A percentile compares a stretch with the other conserved stretches of the same genome.
Conservation (phyloP, 2,113 vertebrate genomes). For the Vulpes lagopus region DNA sequence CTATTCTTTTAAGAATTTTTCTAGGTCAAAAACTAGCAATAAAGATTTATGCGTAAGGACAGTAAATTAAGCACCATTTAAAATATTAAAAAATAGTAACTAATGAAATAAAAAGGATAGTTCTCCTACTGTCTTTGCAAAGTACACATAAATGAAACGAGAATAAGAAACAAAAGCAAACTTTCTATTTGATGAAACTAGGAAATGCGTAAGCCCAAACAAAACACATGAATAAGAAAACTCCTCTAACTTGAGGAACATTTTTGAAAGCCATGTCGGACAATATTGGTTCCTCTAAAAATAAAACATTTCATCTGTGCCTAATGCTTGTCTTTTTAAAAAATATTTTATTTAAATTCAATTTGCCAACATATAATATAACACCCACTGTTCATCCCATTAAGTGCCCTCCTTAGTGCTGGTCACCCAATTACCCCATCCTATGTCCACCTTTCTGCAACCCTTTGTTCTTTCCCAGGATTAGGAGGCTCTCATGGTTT, state of each 20-base stretch:
- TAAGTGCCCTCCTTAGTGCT: too few species aligned
- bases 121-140: not conserved
- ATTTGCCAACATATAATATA: too few species aligned
- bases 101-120: not conserved
- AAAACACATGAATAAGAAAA: not conserved
- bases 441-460: too few species aligned
- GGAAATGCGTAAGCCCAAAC: not conserved
- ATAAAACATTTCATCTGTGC: not conserved
- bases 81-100: not conserved
- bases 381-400: too few species aligned
- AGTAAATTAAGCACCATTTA: not conserved
- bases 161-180: not conserved
- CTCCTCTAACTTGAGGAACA: not conserved
- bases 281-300: not conserved
- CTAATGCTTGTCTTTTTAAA: not conserved
- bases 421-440: too few species aligned
- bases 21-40: not conserved
- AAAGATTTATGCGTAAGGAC: not conserved
- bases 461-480: too few species aligned
- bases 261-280: not conserved
- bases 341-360: too few species aligned
- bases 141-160: not conserved
- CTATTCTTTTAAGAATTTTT: not conserved
- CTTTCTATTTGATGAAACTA: not conserved
- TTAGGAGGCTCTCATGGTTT: too few species aligned